These are phyloP conservation scores for Drosophila siamana DNA, from an alignment of 2,888 invertebrate species.

Conservation along the genomic window DNA sequence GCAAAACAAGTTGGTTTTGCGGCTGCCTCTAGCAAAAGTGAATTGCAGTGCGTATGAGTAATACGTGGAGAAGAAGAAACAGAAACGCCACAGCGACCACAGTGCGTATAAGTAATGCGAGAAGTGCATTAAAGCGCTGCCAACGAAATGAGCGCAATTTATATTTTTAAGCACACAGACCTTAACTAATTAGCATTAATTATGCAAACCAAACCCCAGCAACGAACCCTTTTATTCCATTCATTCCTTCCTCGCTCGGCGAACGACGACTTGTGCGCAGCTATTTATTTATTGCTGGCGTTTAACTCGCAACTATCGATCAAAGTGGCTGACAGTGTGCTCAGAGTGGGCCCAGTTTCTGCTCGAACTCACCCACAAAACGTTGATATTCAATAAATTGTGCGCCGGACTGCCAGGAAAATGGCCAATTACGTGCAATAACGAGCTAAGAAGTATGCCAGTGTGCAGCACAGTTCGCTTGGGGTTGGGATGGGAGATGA, in stretches of 20 bases:
- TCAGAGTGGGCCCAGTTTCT: slow-evolving; percentile 11
- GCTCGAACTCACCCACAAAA: slow-evolving; percentile 22
- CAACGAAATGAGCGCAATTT: slow-evolving; percentile 1
- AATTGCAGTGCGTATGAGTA: slow-evolving; percentile 65
- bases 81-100: slow-evolving; percentile 23
- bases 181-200: slow-evolving; percentile 7
- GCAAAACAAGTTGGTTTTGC: slow-evolving; percentile 45
- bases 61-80: slow-evolving; percentile 17
- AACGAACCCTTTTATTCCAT: slow-evolving; percentile 5
- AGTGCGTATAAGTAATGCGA: slow-evolving; percentile 53
- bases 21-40: slow-evolving; percentile 28
- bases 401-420: slow-evolving; percentile 57
- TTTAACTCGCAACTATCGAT: slow-evolving; percentile 59
- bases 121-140: slow-evolving; percentile 10
- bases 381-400: slow-evolving; percentile 77
- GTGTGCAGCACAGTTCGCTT: slow-evolving; percentile 18
- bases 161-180: not conserved
- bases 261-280: too few relatives aligned
- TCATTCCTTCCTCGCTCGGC: not conserved
- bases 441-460: slow-evolving; percentile 71
- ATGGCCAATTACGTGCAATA: slow-evolving; percentile 80
- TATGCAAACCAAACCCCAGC: not conserved
- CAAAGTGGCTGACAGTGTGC: slow-evolving; percentile 48
- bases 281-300: slow-evolving; percentile 25
- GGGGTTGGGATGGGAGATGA: not conserved